Percentiles rank a stretch among this genome's conserved stretches.
Evolutionary conservation across 2,113 vertebrate genomes (phyloP).

Genomic region (Sinocyclocheilus maitianheensis): DNA sequence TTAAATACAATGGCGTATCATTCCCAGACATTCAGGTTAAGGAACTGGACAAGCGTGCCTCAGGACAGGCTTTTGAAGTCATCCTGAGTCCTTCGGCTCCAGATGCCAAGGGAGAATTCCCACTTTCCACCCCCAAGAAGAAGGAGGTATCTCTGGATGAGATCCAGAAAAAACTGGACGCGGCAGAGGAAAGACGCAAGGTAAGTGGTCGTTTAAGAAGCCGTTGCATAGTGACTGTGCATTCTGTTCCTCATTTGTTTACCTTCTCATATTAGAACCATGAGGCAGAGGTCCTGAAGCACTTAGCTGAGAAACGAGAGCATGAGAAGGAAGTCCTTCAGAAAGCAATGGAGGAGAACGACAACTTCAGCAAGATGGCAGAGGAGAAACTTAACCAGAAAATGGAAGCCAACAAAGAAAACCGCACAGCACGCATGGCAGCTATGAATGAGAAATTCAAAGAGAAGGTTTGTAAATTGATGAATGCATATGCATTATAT

Average conservation of each 20-base stretch:
- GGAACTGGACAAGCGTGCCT: constrained; percentile 92
- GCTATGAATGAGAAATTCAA: constrained; percentile 93
- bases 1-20: not conserved
- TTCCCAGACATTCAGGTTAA: constrained; percentile 89
- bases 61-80: constrained; percentile 94
- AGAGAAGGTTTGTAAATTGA: constrained; percentile 81
- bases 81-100: constrained; percentile 87
- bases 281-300: constrained; percentile 90
- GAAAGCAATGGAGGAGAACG: constrained; percentile 91
- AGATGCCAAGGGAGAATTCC: constrained; percentile 86
- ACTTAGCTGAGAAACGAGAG: constrained; percentile 92
- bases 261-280: constrained; percentile 77
- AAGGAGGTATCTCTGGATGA: constrained; percentile 92
- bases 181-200: constrained; percentile 94
- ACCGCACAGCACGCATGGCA: constrained; percentile 88
- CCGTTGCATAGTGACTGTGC: not conserved
- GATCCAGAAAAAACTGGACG: constrained; percentile 92
- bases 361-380: constrained; percentile 94
- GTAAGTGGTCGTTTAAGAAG: constrained; percentile 67
- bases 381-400: constrained; percentile 94
- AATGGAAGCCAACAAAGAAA: constrained; percentile 97
- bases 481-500: not conserved
- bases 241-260: not conserved
- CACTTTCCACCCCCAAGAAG: constrained; percentile 88
- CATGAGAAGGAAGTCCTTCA: constrained; percentile 95